Evolutionary conservation across 2,888 invertebrate species (phyloP), one percentile per base, ranked within the genome.

Genomic region (Saturnia pavonia): DNA sequence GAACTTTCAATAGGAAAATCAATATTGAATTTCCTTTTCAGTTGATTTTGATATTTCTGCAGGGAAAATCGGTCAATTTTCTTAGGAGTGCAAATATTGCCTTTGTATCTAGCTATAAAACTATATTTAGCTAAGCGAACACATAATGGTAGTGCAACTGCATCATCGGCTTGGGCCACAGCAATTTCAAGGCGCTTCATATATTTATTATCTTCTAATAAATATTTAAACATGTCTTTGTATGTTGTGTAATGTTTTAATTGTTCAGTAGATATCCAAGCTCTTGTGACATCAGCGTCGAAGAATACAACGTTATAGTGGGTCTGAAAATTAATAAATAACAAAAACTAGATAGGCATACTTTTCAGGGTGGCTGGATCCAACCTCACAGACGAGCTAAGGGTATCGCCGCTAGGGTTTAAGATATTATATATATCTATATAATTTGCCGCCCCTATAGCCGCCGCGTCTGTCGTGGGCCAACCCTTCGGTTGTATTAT

Each of bases 281-380:
- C 89, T 74, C 93, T 82, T 40, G 92, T 88, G 1, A 88, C 91
- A 14, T 90, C 86, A 22, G 85, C 78, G 73, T 95, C 93, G 71
- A 95, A 94, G 78, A 95, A 95, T 14, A 91, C 91, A 1, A 95
- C 94, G 76, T 95, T 91, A 78, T 95, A 95, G 74, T 90, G 88
- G 0, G 90, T 93, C 95, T 95, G 88, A 22, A 90, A 92, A 43
- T 67, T 60, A 45, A 65, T 0, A 25, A 65, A 16, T 51, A 1
- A 51, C 19, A 19, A 51, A 51, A 51, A n/a, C n/a, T 7, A 1
- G 0, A 19, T 51, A 4, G n/a, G 51, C 8, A 51, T n/a, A n/a
- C 3, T n/a, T n/a, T 51, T 51, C 19, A 14, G 16, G n/a, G 0
- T 51, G n/a, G n/a, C n/a, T n/a, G n/a, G n/a, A n/a, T n/a, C n/a